Evolutionary conservation across 1,140 invertebrate species (phyloP).

Genomic region (Odontomachus brunneus): DNA sequence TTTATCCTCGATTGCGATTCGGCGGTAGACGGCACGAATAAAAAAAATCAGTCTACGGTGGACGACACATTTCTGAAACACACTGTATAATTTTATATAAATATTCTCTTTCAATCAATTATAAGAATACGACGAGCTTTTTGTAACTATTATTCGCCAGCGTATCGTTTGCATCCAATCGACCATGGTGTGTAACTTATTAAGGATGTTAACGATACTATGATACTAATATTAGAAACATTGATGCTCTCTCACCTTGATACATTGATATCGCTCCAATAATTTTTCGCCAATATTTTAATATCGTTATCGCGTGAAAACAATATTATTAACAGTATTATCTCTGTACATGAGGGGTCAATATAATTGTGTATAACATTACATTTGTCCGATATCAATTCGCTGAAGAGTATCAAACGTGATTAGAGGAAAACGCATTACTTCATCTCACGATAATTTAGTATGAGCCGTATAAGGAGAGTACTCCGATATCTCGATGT

Average conservation of each 20-base stretch:
- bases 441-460: slow-evolving; percentile 33
- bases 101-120: slow-evolving; percentile 24
- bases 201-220: background rate
- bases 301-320: background rate
- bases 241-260: background rate
- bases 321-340: background rate
- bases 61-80: too few relatives aligned
- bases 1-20: background rate
- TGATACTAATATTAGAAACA: background rate
- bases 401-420: slow-evolving; percentile 2
- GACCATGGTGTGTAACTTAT: background rate
- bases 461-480: slow-evolving; percentile 1
- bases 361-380: background rate
- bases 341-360: background rate
- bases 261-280: background rate
- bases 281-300: background rate
- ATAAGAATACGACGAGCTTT: background rate
- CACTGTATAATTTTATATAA: background rate
- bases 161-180: background rate
- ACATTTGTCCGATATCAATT: background rate
- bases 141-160: background rate
- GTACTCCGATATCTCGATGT: slow-evolving; percentile 34
- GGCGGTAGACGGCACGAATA: background rate
- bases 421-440: slow-evolving; percentile 32
- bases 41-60: background rate